Percentiles rank a stretch among this genome's conserved stretches.
phyloP scores from a whole-genome alignment of 2,797 vertebrate genomes.

The Hemibagrus guttatus region DNA sequence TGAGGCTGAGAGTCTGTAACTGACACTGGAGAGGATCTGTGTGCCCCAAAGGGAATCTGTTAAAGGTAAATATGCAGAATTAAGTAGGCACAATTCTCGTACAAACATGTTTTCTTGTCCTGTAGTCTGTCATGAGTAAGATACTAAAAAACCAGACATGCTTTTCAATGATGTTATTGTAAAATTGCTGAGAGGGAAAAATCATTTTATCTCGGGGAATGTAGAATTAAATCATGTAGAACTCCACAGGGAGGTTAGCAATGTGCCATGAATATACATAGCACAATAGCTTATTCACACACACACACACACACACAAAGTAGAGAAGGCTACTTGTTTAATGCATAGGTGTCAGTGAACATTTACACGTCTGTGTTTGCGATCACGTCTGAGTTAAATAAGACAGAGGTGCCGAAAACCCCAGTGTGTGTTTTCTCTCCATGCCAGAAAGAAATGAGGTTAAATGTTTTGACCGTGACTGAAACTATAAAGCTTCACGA shows the following conservation, averaged over 20 bases:
- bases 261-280: background rate
- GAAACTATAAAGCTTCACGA: slow-evolving; percentile 69
- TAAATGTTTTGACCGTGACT: slow-evolving; percentile 76
- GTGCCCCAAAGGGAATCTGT: background rate
- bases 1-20: background rate
- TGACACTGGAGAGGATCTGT: background rate
- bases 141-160: background rate
- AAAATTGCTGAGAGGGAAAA: background rate
- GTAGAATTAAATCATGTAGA: no score
- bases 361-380: slow-evolving; percentile 39
- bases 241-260: no score
- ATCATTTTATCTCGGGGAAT: no score
- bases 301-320: background rate
- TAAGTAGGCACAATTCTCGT: background rate
- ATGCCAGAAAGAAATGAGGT: slow-evolving; percentile 66
- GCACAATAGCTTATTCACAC: background rate
- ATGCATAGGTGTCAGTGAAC: background rate
- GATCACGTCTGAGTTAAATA: slow-evolving; percentile 51
- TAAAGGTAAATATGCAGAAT: background rate
- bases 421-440: slow-evolving; percentile 69
- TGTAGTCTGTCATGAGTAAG: background rate
- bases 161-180: background rate
- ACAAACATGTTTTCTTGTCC: background rate
- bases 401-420: slow-evolving; percentile 57
- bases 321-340: background rate